Evolutionary conservation across 1,140 invertebrate species (phyloP).

Genomic region (Leptinotarsa defecta): DNA sequence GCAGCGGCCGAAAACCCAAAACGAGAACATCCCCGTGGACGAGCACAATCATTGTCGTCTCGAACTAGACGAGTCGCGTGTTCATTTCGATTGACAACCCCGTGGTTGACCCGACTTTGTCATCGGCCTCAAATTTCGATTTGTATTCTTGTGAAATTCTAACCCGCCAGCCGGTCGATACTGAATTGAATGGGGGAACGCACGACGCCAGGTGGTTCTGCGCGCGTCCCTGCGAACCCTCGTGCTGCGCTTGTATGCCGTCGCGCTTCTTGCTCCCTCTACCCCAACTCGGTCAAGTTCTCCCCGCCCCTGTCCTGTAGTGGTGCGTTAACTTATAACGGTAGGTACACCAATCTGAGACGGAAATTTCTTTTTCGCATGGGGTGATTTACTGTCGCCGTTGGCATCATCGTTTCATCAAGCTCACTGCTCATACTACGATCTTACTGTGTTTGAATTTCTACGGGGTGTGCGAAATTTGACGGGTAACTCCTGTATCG

Average conservation of each 20-base stretch:
- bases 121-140: conserved; percentile 50
- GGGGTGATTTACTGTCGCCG: background rate
- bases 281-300: background rate
- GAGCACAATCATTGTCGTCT: conserved; percentile 24
- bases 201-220: conserved; percentile 56
- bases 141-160: conserved; percentile 49
- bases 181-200: conserved; percentile 55
- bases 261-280: conserved; percentile 33
- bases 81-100: conserved; percentile 39
- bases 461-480: background rate
- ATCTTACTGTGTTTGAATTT: background rate
- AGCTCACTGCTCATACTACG: background rate
- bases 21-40: conserved; percentile 20
- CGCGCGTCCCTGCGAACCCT: conserved; percentile 51
- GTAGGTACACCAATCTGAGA: background rate
- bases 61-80: conserved; percentile 33
- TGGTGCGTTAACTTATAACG: background rate
- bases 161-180: conserved; percentile 55
- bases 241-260: conserved; percentile 51
- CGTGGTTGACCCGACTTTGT: conserved; percentile 45
- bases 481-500: no score
- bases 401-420: background rate
- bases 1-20: conserved; percentile 19
- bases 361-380: background rate
- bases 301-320: background rate